Conservation (phyloP, 2,797 vertebrate species). For the Adrianichthys oophorus region DNA sequence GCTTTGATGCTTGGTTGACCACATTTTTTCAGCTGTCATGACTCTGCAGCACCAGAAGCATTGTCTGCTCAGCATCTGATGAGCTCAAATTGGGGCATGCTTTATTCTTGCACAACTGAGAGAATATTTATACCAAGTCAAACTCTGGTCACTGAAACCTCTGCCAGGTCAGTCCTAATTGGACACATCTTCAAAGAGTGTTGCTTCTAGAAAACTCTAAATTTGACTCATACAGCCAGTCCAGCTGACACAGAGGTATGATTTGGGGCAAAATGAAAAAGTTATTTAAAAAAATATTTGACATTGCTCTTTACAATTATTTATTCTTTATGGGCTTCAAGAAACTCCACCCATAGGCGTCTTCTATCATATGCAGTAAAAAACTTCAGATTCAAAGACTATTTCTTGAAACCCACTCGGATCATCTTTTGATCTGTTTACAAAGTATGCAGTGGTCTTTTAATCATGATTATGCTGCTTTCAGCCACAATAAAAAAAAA, state of each 20-base stretch:
- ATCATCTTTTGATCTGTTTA: too few species aligned
- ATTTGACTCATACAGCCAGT: conserved; percentile 43
- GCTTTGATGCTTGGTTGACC: conserved; percentile 59
- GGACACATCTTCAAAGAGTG: conserved; percentile 24
- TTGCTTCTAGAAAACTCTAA: conserved; percentile 43
- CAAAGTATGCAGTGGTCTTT: too few species aligned
- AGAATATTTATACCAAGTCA: conserved; percentile 62
- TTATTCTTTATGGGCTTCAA: too few species aligned
- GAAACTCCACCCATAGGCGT: too few species aligned
- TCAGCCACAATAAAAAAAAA: too few species aligned
- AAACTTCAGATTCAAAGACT: too few species aligned
- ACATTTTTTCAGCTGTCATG: conserved; percentile 64
- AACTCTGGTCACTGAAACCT: conserved; percentile 42
- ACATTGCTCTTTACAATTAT: too few species aligned
- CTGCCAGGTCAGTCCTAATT: conserved; percentile 55
- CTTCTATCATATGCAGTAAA: too few species aligned
- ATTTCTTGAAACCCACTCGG: too few species aligned
- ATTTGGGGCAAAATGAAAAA: conserved; percentile 45
- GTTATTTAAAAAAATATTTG: conserved; percentile 20
- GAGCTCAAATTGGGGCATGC: conserved; percentile 52
- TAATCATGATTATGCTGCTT: too few species aligned
- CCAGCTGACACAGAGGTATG: conserved; percentile 40
- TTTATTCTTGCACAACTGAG: conserved; percentile 59
- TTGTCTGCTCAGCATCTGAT: conserved; percentile 46
- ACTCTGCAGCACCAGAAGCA: conserved; percentile 55